Evolutionary conservation across 2,113 vertebrate genomes (phyloP).

Genomic region (Pan troglodytes): DNA sequence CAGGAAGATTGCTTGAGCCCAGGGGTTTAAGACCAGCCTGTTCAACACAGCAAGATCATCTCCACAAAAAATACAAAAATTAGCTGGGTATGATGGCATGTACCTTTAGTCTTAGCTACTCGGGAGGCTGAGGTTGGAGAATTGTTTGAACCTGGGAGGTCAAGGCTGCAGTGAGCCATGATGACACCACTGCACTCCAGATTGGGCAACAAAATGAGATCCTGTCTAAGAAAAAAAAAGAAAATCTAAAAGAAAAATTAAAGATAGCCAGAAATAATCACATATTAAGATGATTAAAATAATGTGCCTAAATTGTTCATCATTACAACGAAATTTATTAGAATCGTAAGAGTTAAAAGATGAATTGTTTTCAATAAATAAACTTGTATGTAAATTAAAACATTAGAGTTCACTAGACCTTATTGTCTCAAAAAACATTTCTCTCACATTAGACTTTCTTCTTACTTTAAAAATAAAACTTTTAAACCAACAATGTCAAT

Average conservation of each 20-base stretch:
- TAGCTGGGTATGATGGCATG: no score
- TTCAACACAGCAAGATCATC: no score
- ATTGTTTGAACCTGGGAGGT: no score
- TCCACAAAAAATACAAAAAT: no score
- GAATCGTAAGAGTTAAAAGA: background rate
- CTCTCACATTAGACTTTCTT: background rate
- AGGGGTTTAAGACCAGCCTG: no score
- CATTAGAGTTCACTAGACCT: background rate
- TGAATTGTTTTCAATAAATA: background rate
- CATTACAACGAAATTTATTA: background rate
- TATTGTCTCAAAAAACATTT: background rate
- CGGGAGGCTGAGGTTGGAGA: no score
- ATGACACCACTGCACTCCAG: no score
- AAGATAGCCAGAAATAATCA: background rate
- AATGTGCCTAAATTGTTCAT: background rate
- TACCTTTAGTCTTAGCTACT: no score
- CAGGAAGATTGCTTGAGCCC: no score
- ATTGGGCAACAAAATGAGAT: no score
- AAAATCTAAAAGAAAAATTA: background rate
- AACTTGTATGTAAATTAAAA: background rate
- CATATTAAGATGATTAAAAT: background rate
- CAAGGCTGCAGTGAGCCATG: no score
- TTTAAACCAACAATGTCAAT: background rate
- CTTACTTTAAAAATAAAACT: background rate
- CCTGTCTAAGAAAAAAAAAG: no score